Conservation (phyloP, 2,888 invertebrate genomes). For the Drosophila sordidapex region DNA sequence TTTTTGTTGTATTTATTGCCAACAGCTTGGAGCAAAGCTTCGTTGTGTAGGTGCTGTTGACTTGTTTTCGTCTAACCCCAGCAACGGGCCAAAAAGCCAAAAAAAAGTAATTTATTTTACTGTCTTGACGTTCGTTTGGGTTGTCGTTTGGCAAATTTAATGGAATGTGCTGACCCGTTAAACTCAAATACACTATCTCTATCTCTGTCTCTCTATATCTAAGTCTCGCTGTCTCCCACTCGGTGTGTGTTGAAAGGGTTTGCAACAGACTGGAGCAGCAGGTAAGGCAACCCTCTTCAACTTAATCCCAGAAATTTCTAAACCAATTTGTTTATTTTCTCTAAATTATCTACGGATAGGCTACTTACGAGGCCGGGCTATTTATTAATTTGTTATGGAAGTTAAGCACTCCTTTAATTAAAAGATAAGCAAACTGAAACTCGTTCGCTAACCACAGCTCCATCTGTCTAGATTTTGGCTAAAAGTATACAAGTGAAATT, state of each 20-base stretch:
- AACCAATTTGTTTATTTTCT: constrained; percentile 26
- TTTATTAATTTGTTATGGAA: background rate
- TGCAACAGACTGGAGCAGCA: constrained; percentile 19
- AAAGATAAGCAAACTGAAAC: background rate
- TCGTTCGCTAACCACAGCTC: background rate
- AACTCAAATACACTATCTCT: constrained; percentile 28
- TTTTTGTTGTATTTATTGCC: background rate
- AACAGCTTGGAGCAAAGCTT: constrained; percentile 11
- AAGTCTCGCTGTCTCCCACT: background rate
- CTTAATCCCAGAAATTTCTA: constrained; percentile 56
- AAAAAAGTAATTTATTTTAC: constrained; percentile 73
- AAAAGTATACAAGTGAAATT: background rate
- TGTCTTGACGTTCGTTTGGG: constrained; percentile 41
- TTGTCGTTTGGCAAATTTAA: constrained; percentile 56
- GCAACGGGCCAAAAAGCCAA: constrained; percentile 53
- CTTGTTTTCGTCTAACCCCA: constrained; percentile 63
- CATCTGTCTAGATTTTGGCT: background rate
- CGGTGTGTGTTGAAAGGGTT: constrained; percentile 31
- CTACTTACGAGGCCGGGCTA: background rate
- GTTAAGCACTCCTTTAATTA: background rate
- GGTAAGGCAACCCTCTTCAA: constrained; percentile 51
- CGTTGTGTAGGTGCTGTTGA: constrained; percentile 41
- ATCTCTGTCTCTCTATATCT: background rate
- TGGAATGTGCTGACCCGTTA: constrained; percentile 71
- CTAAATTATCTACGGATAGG: constrained; percentile 2